phyloP scores from a whole-genome alignment of 2,888 invertebrate genomes.

The Rhagonycha fulva region DNA sequence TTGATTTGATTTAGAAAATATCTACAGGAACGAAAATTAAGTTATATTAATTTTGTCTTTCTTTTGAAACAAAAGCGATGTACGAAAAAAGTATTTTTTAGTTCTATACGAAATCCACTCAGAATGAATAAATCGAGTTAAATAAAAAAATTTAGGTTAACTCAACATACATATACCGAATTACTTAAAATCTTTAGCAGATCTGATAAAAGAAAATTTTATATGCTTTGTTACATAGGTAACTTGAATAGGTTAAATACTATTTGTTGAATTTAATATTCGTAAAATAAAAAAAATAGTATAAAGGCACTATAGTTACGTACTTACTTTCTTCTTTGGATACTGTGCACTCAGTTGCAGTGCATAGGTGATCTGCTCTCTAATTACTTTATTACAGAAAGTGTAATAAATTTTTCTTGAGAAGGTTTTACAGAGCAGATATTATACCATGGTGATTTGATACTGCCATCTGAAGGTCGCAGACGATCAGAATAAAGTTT shows the following conservation, averaged over 20 bases:
- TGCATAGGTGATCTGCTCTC: no score
- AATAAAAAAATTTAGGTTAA: neutral
- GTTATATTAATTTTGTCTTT: conserved; percentile 9
- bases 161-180: neutral
- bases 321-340: no score
- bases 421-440: no score
- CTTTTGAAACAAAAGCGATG: neutral
- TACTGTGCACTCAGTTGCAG: no score
- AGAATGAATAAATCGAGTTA: neutral
- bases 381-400: no score
- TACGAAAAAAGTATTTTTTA: neutral
- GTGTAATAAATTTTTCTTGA: no score
- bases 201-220: neutral
- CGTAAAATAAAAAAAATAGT: neutral
- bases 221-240: no score
- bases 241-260: neutral
- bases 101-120: neutral
- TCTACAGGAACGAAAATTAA: conserved; percentile 7
- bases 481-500: no score
- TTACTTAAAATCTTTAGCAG: neutral
- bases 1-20: conserved; percentile 2
- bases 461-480: no score
- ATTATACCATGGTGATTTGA: no score
- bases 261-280: neutral
- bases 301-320: no score